Evolutionary conservation across 2,797 vertebrate species (phyloP).

Genomic region (Smutsia gigantea): DNA sequence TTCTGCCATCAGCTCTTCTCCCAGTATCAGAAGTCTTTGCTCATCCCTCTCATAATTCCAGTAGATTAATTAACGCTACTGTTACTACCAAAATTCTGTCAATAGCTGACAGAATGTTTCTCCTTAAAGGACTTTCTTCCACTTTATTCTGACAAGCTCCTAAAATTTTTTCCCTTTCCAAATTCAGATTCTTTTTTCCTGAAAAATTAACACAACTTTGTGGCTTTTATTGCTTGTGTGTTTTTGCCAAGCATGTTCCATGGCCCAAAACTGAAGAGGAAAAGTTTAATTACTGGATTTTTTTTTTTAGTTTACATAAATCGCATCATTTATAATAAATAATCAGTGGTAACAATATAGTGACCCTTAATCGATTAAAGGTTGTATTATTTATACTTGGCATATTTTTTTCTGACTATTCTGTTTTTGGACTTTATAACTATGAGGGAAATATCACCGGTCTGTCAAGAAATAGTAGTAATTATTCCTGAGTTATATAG

Average conservation of each 20-base stretch:
- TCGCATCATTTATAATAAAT: slow-evolving; percentile 61
- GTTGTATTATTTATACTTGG: slow-evolving; percentile 34
- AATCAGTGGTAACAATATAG: slow-evolving; percentile 58
- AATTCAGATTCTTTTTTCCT: not conserved
- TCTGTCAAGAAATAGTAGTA: slow-evolving; percentile 34
- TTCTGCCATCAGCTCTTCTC: not conserved
- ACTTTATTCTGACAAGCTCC: slow-evolving; percentile 55
- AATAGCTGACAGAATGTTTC: slow-evolving; percentile 43
- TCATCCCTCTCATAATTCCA: not conserved
- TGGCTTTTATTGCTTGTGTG: slow-evolving; percentile 57
- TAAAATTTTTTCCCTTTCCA: not conserved
- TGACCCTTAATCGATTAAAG: slow-evolving; percentile 57
- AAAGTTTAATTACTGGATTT: slow-evolving; percentile 57
- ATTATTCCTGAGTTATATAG: slow-evolving; percentile 27
- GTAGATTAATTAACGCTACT: not conserved
- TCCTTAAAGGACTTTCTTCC: slow-evolving; percentile 56
- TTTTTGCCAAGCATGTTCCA: slow-evolving; percentile 79
- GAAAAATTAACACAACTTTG: not conserved
- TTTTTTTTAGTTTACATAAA: slow-evolving; percentile 68
- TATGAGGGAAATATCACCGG: not conserved
- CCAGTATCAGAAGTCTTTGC: not conserved
- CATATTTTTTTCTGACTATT: slow-evolving; percentile 22
- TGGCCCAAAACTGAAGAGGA: slow-evolving; percentile 74
- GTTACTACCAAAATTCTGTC: slow-evolving; percentile 16
- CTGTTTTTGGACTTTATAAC: slow-evolving; percentile 42